Evolutionary conservation across 2,113 vertebrate genomes (phyloP).

Genomic region (Mesitornis unicolor): DNA sequence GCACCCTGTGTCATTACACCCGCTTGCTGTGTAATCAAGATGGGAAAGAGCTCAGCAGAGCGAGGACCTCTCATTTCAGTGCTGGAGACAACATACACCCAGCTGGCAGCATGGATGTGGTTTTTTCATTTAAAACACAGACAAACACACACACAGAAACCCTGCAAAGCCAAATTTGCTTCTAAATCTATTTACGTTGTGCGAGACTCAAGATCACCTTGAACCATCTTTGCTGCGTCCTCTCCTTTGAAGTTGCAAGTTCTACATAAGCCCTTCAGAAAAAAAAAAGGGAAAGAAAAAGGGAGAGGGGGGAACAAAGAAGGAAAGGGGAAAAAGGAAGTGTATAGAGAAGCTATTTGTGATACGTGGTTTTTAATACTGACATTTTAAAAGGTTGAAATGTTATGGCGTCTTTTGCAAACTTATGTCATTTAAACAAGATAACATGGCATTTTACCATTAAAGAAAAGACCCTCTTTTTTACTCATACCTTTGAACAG

Average conservation of each 20-base stretch:
- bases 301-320: too few relatives aligned
- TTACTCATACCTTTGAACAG: background rate
- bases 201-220: background rate
- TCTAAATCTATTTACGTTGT: background rate
- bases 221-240: background rate
- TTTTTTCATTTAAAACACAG: background rate
- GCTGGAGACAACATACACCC: background rate
- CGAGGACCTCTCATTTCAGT: background rate
- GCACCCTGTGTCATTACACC: background rate
- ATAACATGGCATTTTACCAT: constrained; percentile 44
- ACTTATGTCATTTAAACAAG: constrained; percentile 41
- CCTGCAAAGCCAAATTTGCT: background rate
- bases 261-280: background rate
- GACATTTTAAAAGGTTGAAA: constrained; percentile 55
- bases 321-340: background rate
- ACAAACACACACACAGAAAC: background rate
- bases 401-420: background rate
- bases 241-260: background rate
- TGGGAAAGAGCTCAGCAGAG: background rate
- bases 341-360: background rate
- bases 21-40: background rate
- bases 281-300: background rate
- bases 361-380: constrained; percentile 2
- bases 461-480: constrained; percentile 6
- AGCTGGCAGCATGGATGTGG: background rate